Evolutionary conservation across 1,140 invertebrate genomes (phyloP), one percentile per base, ranked within the genome.

Genomic region (Tetranychus cinnabarinus): DNA sequence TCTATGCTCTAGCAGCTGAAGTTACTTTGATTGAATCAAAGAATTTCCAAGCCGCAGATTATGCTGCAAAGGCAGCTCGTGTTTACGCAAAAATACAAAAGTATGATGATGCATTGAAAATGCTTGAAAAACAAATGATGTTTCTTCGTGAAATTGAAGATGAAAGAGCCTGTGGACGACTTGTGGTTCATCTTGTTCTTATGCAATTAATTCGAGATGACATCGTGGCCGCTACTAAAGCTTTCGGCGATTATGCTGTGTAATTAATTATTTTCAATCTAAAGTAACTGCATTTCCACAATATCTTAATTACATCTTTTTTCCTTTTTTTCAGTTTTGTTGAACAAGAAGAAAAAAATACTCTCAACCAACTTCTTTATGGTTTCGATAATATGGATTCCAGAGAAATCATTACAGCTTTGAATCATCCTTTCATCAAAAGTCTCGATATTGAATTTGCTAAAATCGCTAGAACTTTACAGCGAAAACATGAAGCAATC

Each of bases 381-480:
- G 88, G 74, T 1, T 93, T 84, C 69, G 89, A 95, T 66, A 84
- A 91, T 65, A 86, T 91, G 68, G 89, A 96, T 71, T 77, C 82
- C 1, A 85, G 91, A 56, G 74, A 77, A 8, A 86, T 85, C 1
- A 75, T 78, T 52, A 72, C 75, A 59, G 85, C 86, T 3, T 73
- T 95, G 1, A 81, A 82, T 56, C 81, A 79, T 68, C 82, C 89
- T 2, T 92, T 95, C 69, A 91, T 96, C 60, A 84, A 86, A 63
- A 86, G 88, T 67, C 89, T 95, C 88, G 90, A 96, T 70, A 84
- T 91, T 36, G 89, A 73, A 69, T 93, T 91, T 72, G 79, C 87
- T 0, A 73, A 81, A 67, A 72, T 93, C 58, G 86, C 88, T 0
- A 73, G 82, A 45, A n/a, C 10, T 42, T 34, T 58, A 7, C 37